Evolutionary conservation across 92 coral and sea anemone genomes (phyloP).

Genomic region (Zoanthus sansibaricus): DNA sequence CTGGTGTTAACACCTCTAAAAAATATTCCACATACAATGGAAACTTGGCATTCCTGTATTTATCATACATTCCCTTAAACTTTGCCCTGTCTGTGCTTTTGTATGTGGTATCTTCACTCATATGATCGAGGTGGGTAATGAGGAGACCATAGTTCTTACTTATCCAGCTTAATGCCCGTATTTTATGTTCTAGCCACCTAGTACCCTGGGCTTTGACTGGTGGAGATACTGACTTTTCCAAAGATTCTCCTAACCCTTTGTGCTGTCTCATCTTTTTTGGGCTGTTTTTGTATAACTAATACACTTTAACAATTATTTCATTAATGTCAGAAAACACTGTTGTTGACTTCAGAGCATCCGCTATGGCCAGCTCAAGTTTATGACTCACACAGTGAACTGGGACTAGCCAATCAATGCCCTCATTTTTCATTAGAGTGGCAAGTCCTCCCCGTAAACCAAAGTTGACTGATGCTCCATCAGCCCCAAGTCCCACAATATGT

Average conservation of each 20-base stretch:
- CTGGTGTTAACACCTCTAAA: conserved; percentile 58
- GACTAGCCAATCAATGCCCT: conserved; percentile 63
- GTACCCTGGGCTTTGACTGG: conserved; percentile 64
- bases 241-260: conserved; percentile 60
- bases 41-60: conserved; percentile 70
- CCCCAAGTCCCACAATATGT: conserved; percentile 49
- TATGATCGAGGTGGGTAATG: conserved; percentile 57
- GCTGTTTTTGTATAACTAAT: conserved; percentile 61
- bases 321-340: conserved; percentile 60
- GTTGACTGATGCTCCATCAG: conserved; percentile 52
- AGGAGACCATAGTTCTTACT: conserved; percentile 60
- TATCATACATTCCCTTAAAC: conserved; percentile 62
- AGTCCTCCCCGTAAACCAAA: conserved; percentile 55
- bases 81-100: conserved; percentile 47
- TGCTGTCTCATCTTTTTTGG: conserved; percentile 67
- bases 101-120: conserved; percentile 45
- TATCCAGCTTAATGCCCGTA: conserved; percentile 68
- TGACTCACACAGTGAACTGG: conserved; percentile 67
- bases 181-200: conserved; percentile 68
- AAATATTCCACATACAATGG: conserved; percentile 67
- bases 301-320: conserved; percentile 40
- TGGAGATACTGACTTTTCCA: conserved; percentile 61
- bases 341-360: conserved; percentile 59
- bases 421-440: conserved; percentile 50
- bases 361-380: conserved; percentile 64